Percentiles rank a stretch among this genome's conserved stretches.
Evolutionary conservation across 2,113 vertebrate genomes (phyloP).

Genomic region (Leucosticte australis): DNA sequence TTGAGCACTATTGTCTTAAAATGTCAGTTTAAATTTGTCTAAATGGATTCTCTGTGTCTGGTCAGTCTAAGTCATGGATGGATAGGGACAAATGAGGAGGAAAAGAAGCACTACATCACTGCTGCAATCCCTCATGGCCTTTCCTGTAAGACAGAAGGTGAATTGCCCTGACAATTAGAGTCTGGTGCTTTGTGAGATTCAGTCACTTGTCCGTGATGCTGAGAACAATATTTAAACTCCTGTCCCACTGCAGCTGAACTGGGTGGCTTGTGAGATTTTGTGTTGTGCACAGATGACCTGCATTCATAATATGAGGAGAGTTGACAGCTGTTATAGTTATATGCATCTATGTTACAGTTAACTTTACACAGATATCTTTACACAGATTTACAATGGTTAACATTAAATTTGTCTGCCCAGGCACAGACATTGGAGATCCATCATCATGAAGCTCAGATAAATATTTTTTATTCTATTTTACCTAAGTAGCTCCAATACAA

Average conservation of each 20-base stretch:
- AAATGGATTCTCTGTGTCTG: accelerated
- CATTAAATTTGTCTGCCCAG: neutral
- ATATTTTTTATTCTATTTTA: neutral
- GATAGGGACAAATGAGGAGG: neutral
- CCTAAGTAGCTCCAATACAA: neutral
- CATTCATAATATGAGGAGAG: neutral
- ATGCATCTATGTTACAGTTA: neutral
- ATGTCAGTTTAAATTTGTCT: neutral
- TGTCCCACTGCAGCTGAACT: neutral
- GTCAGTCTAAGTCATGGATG: neutral
- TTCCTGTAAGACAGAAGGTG: neutral
- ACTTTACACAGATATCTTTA: neutral
- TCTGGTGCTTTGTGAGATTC: neutral
- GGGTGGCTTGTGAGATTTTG: neutral
- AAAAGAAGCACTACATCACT: neutral
- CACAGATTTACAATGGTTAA: neutral
- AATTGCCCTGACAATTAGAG: neutral
- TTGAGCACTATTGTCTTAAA: neutral
- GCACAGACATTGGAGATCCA: neutral
- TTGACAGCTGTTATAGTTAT: neutral
- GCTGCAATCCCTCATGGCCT: neutral
- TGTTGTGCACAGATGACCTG: neutral
- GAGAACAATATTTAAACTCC: neutral
- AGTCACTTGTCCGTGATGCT: neutral
- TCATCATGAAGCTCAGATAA: neutral